phyloP scores from a whole-genome alignment of 2,797 vertebrate species.

The Acanthurus tractus region DNA sequence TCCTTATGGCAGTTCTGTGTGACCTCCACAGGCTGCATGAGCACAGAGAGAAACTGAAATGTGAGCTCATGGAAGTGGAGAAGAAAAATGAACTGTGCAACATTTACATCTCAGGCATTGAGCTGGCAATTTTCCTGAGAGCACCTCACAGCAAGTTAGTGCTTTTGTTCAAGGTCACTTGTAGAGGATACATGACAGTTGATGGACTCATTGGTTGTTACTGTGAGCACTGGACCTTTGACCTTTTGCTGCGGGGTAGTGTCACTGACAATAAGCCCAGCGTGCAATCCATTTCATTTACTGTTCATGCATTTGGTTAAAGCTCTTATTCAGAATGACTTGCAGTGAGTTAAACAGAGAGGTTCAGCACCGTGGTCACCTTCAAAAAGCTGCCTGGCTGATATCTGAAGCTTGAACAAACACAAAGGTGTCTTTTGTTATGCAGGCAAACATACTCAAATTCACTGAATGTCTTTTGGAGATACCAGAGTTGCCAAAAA shows the following conservation, averaged over 20 bases:
- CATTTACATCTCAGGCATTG: slow-evolving; percentile 32
- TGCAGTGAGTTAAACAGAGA: background rate
- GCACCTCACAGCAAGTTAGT: background rate
- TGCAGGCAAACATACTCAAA: background rate
- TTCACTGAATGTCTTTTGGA: background rate
- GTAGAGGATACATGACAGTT: slow-evolving; percentile 15
- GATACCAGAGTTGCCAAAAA: background rate
- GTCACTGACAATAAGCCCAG: background rate
- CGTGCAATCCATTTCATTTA: background rate
- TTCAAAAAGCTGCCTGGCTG: background rate
- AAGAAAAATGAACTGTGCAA: slow-evolving; percentile 15
- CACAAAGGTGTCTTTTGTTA: background rate
- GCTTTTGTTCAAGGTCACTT: slow-evolving; percentile 36
- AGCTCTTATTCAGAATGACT: background rate
- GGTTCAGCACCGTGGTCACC: background rate
- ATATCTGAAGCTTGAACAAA: background rate
- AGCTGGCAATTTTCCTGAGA: slow-evolving; percentile 7
- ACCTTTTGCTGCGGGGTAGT: slow-evolving; percentile 14
- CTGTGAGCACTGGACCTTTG: slow-evolving; percentile 37
- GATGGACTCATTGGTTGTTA: slow-evolving; percentile 31
- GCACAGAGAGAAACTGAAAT: slow-evolving; percentile 14
- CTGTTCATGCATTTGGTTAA: slow-evolving; percentile 5
- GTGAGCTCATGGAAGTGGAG: slow-evolving; percentile 2
- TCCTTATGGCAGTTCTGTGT: background rate
- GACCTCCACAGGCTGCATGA: slow-evolving; percentile 8